Percentiles rank a stretch among this genome's conserved stretches.
These are phyloP conservation scores for Passer montanus DNA, from an alignment of 2,113 vertebrate genomes.

Conservation along the genomic window DNA sequence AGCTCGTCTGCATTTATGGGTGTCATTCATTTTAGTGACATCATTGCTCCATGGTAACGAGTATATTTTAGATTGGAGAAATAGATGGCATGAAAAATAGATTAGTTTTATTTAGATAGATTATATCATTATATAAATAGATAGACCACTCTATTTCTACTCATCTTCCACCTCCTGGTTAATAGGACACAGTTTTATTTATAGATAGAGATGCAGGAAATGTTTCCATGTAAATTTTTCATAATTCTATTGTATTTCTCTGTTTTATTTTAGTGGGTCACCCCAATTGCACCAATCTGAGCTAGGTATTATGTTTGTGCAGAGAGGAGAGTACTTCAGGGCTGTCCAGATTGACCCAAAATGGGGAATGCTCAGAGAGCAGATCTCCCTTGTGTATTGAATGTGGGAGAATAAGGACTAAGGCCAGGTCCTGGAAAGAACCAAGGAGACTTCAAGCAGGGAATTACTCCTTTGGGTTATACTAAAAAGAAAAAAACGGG, in stretches of 20 bases:
- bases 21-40: constrained; percentile 70
- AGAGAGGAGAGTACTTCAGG: not conserved
- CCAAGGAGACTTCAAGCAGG: not conserved
- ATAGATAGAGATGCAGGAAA: constrained; percentile 32
- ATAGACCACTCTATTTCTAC: constrained; percentile 66
- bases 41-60: constrained; percentile 70
- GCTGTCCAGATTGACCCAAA: not conserved
- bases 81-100: constrained; percentile 69
- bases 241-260: constrained; percentile 20
- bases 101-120: constrained; percentile 71
- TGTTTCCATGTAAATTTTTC: constrained; percentile 55
- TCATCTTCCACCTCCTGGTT: constrained; percentile 64
- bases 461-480: not conserved
- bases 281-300: fast-evolving
- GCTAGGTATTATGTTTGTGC: not conserved
- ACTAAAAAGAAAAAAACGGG: not conserved
- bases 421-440: fast-evolving
- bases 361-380: not conserved
- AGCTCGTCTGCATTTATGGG: constrained; percentile 67
- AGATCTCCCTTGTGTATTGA: not conserved
- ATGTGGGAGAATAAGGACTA: not conserved
- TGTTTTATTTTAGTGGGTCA: constrained; percentile 1
- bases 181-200: constrained; percentile 65
- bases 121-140: constrained; percentile 67
- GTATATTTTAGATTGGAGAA: constrained; percentile 64